phyloP scores from a whole-genome alignment of 2,113 vertebrate species.

The Alligator sinensis region DNA sequence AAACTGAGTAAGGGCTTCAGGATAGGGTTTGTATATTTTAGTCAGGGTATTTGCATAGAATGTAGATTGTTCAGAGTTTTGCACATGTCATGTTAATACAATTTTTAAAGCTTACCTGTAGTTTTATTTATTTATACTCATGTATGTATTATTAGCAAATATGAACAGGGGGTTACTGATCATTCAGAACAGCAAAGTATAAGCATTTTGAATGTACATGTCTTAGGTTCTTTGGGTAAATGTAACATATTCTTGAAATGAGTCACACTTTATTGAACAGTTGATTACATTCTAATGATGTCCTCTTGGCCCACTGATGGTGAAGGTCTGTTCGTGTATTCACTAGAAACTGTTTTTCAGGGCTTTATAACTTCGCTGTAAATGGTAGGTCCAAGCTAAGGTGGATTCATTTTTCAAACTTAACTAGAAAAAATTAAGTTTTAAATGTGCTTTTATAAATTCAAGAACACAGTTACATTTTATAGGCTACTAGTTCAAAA shows the following conservation, averaged over 20 bases:
- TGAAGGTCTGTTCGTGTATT: slow-evolving; percentile 59
- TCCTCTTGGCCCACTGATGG: slow-evolving; percentile 58
- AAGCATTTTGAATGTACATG: slow-evolving; percentile 82
- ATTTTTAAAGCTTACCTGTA: slow-evolving; percentile 80
- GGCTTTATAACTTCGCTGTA: slow-evolving; percentile 70
- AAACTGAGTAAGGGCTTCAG: slow-evolving; percentile 60
- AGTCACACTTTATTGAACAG: slow-evolving; percentile 49
- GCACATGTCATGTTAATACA: slow-evolving; percentile 81
- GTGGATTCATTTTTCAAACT: background rate
- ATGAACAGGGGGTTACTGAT: slow-evolving; percentile 69
- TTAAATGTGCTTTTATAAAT: slow-evolving; percentile 41
- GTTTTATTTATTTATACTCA: slow-evolving; percentile 85
- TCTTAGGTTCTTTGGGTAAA: slow-evolving; percentile 68
- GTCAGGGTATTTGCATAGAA: slow-evolving; percentile 88
- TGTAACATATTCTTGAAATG: slow-evolving; percentile 64
- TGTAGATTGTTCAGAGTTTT: slow-evolving; percentile 82
- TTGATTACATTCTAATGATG: slow-evolving; percentile 53
- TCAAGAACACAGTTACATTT: slow-evolving; percentile 40
- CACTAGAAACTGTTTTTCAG: slow-evolving; percentile 73
- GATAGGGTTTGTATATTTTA: slow-evolving; percentile 78
- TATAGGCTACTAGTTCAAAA: slow-evolving; percentile 10
- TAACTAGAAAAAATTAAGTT: slow-evolving; percentile 6
- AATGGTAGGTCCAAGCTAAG: slow-evolving; percentile 47
- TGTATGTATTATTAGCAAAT: slow-evolving; percentile 77
- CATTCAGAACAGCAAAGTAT: slow-evolving; percentile 59